phyloP scores from a whole-genome alignment of 2,113 vertebrate species.

The Pteropus alecto region DNA sequence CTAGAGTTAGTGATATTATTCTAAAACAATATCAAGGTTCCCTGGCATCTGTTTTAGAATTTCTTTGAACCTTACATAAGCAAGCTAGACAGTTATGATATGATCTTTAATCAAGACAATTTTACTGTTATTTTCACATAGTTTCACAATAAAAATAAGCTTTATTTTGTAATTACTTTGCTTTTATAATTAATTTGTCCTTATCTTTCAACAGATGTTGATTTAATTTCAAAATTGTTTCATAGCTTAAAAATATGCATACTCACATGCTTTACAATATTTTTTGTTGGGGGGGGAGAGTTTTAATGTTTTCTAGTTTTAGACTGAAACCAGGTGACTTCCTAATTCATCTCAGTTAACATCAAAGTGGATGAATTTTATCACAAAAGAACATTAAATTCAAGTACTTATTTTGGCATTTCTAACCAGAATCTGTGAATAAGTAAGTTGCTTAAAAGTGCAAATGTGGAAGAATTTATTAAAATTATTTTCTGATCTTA shows the following conservation, averaged over 20 bases:
- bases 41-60: background rate
- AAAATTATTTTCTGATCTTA: background rate
- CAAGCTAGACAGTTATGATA: background rate
- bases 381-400: background rate
- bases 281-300: fast-evolving
- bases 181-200: background rate
- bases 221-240: background rate
- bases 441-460: background rate
- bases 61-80: conserved; percentile 35
- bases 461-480: background rate
- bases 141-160: background rate
- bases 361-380: conserved; percentile 2
- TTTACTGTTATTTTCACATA: background rate
- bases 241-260: background rate
- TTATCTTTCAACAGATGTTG: conserved; percentile 7
- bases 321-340: background rate
- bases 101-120: background rate
- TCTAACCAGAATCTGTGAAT: background rate
- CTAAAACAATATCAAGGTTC: background rate
- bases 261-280: background rate
- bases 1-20: background rate
- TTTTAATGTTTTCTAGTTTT: background rate
- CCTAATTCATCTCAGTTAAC: background rate
- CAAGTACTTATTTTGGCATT: background rate
- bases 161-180: background rate